A percentile compares a stretch with the other conserved stretches of the same genome.
These are phyloP conservation scores for Tauraco erythrolophus DNA, from an alignment of 2,113 vertebrate genomes.

Conservation along the genomic window DNA sequence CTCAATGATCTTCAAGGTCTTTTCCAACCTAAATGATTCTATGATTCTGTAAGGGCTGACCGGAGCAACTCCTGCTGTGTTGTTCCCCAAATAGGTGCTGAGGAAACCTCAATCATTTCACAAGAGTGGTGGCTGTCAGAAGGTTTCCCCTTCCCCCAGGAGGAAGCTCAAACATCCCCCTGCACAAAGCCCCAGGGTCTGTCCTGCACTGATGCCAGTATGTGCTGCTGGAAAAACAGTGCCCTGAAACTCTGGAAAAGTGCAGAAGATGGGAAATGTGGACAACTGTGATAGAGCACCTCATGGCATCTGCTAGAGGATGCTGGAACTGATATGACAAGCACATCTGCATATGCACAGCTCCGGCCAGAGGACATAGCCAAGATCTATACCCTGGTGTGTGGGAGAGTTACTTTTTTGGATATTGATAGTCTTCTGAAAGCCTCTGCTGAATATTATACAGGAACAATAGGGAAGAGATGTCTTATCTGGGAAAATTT, in stretches of 20 bases:
- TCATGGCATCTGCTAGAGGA: background rate
- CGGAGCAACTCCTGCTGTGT: background rate
- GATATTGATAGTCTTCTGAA: background rate
- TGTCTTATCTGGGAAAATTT: background rate
- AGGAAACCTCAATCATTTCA: background rate
- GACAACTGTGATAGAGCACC: background rate
- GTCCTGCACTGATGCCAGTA: background rate
- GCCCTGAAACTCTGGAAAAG: background rate
- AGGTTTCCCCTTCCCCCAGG: fast-evolving
- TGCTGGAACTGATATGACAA: background rate
- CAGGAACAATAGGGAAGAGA: background rate
- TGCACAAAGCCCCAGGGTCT: background rate
- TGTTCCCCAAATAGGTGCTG: background rate
- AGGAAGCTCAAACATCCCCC: background rate
- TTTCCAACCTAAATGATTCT: too few relatives aligned
- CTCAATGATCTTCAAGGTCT: too few relatives aligned
- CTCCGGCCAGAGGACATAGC: background rate
- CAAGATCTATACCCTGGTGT: fast-evolving
- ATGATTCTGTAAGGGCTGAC: background rate
- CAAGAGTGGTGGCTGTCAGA: background rate
- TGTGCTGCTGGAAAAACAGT: background rate
- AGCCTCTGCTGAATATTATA: background rate
- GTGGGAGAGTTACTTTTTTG: background rate
- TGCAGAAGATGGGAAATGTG: background rate
- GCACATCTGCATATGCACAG: background rate